Evolutionary conservation across 2,888 invertebrate genomes (phyloP).

Genomic region (Kryphioiulus occultus): DNA sequence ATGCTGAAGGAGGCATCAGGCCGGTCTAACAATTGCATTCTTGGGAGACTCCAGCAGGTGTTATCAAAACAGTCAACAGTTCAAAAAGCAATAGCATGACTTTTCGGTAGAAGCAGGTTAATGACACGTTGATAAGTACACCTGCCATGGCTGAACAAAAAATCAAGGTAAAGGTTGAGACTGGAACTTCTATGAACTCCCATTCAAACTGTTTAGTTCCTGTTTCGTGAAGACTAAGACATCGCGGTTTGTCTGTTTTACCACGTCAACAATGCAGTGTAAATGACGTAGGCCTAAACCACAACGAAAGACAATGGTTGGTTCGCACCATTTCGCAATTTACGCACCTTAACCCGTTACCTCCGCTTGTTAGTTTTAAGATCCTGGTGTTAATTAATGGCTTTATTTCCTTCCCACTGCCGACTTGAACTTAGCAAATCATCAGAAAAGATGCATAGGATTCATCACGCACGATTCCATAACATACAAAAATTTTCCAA

Average conservation of each 20-base stretch:
- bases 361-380: not conserved
- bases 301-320: not conserved
- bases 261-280: not conserved
- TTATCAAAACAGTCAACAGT: constrained; percentile 2
- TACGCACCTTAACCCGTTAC: not conserved
- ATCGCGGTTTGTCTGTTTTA: not conserved
- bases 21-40: constrained; percentile 11
- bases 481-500: too few species aligned
- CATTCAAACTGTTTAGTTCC: not conserved
- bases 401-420: not conserved
- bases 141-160: constrained; percentile 23
- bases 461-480: too few species aligned
- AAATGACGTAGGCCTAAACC: not conserved
- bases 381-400: not conserved
- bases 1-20: not conserved
- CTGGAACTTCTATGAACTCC: not conserved
- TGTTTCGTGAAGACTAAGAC: not conserved
- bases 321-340: not conserved
- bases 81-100: not conserved
- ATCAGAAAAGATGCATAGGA: too few species aligned
- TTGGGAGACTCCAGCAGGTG: not conserved
- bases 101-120: not conserved
- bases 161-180: constrained; percentile 17
- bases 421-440: not conserved
- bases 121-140: not conserved